These are phyloP conservation scores for Nomada goodeniana DNA, from an alignment of 2,888 invertebrate species.

Conservation along the genomic window DNA sequence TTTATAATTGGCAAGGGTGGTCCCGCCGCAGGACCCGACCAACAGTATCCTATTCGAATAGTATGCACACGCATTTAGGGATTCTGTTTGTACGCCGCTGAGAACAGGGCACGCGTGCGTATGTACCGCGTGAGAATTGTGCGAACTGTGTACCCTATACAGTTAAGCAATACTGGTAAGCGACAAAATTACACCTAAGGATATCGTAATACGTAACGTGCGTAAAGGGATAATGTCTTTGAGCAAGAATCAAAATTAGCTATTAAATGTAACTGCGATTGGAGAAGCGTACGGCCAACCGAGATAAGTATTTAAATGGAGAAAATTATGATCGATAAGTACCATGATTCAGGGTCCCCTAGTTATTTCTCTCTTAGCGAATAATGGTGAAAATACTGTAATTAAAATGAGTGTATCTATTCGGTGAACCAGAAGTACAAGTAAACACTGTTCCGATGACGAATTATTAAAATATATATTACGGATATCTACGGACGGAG, in stretches of 20 bases:
- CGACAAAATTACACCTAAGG: slow-evolving; percentile 42
- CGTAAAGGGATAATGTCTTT: slow-evolving; percentile 54
- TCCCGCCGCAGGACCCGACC: slow-evolving; percentile 56
- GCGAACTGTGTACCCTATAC: slow-evolving; percentile 44
- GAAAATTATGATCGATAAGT: slow-evolving; percentile 65
- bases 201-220: slow-evolving; percentile 68
- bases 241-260: slow-evolving; percentile 74
- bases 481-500: slow-evolving; percentile 35
- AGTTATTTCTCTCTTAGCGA: slow-evolving; percentile 69
- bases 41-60: slow-evolving; percentile 60
- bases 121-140: slow-evolving; percentile 39
- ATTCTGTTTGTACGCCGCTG: slow-evolving; percentile 37
- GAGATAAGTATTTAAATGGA: slow-evolving; percentile 61
- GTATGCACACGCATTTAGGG: slow-evolving; percentile 26
- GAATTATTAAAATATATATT: slow-evolving; percentile 65
- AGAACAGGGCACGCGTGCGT: slow-evolving; percentile 18
- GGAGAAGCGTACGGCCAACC: slow-evolving; percentile 32
- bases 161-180: slow-evolving; percentile 58
- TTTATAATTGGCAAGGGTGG: slow-evolving; percentile 28
- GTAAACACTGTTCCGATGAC: slow-evolving; percentile 60
- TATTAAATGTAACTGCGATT: slow-evolving; percentile 46
- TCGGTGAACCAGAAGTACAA: slow-evolving; percentile 73
- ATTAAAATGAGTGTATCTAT: slow-evolving; percentile 64
- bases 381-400: slow-evolving; percentile 48
- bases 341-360: slow-evolving; percentile 75